Percentiles rank a stretch among this genome's conserved stretches.
phyloP scores from a whole-genome alignment of 2,797 vertebrate species.

The Salarias fasciatus region DNA sequence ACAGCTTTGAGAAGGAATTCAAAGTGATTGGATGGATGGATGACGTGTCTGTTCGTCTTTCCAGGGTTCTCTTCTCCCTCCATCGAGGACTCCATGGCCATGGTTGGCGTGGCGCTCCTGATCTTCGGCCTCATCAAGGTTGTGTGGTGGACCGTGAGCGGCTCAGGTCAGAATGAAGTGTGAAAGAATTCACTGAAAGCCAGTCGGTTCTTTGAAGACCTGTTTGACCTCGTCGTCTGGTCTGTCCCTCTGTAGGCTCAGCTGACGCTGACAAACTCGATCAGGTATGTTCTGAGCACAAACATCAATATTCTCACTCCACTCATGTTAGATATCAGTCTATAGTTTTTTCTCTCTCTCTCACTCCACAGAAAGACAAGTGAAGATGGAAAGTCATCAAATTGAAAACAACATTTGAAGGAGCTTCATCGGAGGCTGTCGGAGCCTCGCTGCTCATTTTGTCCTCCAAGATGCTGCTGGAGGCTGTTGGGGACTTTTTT shows the following conservation, averaged over 20 bases:
- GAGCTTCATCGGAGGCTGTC: no score
- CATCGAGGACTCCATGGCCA: constrained; percentile 86
- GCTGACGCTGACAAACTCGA: constrained; percentile 42
- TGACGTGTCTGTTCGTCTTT: not conserved
- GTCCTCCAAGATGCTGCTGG: no score
- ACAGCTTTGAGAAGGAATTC: no score
- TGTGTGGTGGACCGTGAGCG: constrained; percentile 75
- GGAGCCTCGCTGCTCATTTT: no score
- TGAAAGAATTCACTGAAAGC: not conserved
- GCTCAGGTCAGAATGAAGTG: constrained; percentile 66
- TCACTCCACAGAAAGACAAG: constrained; percentile 64
- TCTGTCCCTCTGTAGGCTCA: constrained; percentile 46
- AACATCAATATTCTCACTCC: not conserved
- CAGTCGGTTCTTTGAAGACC: fast-evolving
- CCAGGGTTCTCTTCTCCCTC: constrained; percentile 81
- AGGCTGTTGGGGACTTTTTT: no score
- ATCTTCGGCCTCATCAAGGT: constrained; percentile 85
- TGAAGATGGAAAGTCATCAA: constrained; percentile 38
- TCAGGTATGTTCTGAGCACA: constrained; percentile 58
- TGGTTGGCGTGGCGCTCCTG: constrained; percentile 87
- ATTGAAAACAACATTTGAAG: not conserved
- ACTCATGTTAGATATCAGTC: no score
- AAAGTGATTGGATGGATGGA: no score
- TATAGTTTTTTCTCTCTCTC: no score
- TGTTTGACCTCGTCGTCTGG: no score